phyloP scores from a whole-genome alignment of 2,888 invertebrate species.

The Drosophila longiperda region DNA sequence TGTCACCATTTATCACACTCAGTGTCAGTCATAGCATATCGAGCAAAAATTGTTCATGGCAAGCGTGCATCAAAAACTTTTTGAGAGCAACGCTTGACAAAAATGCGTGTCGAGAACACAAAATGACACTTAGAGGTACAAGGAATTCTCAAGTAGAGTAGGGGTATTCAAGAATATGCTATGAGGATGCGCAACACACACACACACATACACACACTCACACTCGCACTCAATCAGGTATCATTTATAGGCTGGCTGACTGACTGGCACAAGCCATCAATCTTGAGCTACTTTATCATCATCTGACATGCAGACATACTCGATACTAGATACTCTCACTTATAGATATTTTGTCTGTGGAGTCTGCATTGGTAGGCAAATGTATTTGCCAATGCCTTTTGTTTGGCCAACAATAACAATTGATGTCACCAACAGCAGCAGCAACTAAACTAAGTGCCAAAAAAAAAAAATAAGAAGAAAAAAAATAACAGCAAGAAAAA shows the following conservation, averaged over 20 bases:
- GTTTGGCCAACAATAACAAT: constrained; percentile 80
- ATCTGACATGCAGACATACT: constrained; percentile 69
- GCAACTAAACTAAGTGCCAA: constrained; percentile 48
- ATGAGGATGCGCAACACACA: constrained; percentile 31
- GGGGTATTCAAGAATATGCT: constrained; percentile 46
- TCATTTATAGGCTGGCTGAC: constrained; percentile 52
- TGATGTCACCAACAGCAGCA: constrained; percentile 66
- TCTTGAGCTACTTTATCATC: constrained; percentile 71
- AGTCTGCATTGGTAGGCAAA: constrained; percentile 60
- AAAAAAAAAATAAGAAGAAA: constrained; percentile 10
- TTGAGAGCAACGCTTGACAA: constrained; percentile 53
- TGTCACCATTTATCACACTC: constrained; percentile 81
- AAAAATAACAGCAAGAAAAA: constrained; percentile 21
- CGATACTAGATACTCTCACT: constrained; percentile 35
- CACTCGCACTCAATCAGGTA: constrained; percentile 72
- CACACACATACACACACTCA: constrained; percentile 52
- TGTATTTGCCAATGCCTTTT: constrained; percentile 67
- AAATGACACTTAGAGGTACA: constrained; percentile 79
- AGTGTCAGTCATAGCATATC: constrained; percentile 66
- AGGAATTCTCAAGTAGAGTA: constrained; percentile 8
- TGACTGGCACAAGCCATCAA: constrained; percentile 71
- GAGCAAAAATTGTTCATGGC: constrained; percentile 43
- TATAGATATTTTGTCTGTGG: constrained; percentile 41
- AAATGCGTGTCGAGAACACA: constrained; percentile 80
- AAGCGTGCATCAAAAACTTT: constrained; percentile 62